These are phyloP conservation scores for Manis crassicaudata DNA, from an alignment of 2,797 vertebrate genomes.

Conservation along the genomic window DNA sequence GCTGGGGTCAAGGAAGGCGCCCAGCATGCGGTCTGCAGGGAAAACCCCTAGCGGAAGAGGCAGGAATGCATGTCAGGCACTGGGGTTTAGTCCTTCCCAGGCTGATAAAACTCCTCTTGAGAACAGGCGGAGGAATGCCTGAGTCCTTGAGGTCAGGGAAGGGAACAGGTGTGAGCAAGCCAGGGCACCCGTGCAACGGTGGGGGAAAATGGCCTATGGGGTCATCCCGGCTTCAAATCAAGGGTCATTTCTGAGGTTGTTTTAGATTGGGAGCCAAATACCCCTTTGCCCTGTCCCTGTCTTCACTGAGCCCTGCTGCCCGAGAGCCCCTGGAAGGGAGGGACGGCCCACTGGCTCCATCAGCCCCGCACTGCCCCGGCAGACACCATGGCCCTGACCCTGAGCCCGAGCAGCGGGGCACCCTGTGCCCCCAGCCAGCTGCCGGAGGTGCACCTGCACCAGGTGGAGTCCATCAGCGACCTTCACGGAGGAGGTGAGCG, in stretches of 20 bases:
- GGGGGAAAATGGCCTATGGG: too few relatives aligned
- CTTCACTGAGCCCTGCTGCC: background rate
- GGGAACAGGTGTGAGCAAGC: background rate
- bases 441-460: conserved; percentile 91
- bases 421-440: conserved; percentile 83
- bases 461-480: conserved; percentile 96
- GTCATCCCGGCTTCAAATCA: background rate
- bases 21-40: background rate
- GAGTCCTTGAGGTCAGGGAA: background rate
- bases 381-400: conserved; percentile 68
- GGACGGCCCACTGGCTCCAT: accelerated
- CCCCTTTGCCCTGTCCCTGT: background rate
- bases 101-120: background rate
- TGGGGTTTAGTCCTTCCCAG: background rate
- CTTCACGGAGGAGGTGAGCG: conserved; percentile 87
- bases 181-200: background rate
- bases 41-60: background rate
- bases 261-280: background rate
- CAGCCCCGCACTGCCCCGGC: conserved; percentile 8
- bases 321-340: background rate
- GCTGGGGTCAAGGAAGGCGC: background rate
- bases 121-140: background rate
- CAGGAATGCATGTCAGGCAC: background rate
- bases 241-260: background rate
- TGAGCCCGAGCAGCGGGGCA: conserved; percentile 78